These are phyloP conservation scores for Caenorhabditis sp. DNA, from an alignment of 2,888 invertebrate species.

Conservation along the genomic window DNA sequence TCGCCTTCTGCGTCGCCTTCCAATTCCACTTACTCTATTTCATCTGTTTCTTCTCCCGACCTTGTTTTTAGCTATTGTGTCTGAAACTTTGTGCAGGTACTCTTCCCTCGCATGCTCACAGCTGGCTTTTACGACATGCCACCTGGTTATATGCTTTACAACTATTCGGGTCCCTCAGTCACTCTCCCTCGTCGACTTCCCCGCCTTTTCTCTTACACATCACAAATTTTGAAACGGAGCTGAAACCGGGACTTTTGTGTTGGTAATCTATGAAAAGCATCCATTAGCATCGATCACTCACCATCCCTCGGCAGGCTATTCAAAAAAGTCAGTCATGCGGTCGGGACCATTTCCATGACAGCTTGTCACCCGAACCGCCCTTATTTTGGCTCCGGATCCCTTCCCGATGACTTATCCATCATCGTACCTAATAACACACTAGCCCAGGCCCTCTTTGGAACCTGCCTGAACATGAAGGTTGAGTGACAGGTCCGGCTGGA, in stretches of 20 bases:
- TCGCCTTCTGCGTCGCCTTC: neutral
- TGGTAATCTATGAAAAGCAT: conserved; percentile 11
- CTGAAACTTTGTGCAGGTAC: conserved; percentile 24
- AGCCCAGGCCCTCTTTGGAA: conserved; percentile 31
- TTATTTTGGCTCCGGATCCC: conserved; percentile 22
- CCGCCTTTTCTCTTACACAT: conserved; percentile 15
- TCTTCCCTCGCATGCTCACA: conserved; percentile 46
- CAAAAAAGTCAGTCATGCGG: conserved; percentile 32
- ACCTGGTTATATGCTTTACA: conserved; percentile 62
- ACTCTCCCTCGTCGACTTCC: conserved; percentile 21
- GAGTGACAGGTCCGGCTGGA: conserved; percentile 55
- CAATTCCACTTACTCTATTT: conserved; percentile 2
- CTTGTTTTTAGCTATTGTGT: conserved; percentile 12
- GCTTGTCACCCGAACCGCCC: conserved; percentile 39
- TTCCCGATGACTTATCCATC: conserved; percentile 43
- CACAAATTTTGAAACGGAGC: conserved; percentile 7
- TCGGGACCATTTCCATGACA: conserved; percentile 44
- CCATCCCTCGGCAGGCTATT: neutral
- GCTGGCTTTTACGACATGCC: conserved; percentile 63
- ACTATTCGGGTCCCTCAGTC: conserved; percentile 30
- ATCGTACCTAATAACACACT: conserved; percentile 50
- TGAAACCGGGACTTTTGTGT: neutral
- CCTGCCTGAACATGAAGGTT: conserved; percentile 57
- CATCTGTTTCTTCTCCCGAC: conserved; percentile 1
- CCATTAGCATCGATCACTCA: conserved; percentile 39